Evolutionary conservation across 2,888 invertebrate species (phyloP), one percentile per base, ranked within the genome.

Genomic region (Hemistola chrysoprasaria): DNA sequence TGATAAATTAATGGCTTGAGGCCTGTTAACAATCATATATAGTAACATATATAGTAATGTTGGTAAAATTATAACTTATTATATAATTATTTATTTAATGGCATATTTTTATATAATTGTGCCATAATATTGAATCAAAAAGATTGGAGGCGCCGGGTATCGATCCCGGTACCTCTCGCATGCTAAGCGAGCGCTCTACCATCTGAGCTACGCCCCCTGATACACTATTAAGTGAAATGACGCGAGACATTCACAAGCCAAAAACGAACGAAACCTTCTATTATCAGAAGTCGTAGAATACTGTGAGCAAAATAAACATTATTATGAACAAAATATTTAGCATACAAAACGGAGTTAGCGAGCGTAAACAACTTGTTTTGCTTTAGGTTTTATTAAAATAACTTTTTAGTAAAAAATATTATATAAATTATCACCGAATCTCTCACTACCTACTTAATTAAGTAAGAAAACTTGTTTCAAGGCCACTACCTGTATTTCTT

Each of bases 161-260:
- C 88, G 88, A 88, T 88, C 84, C 87, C 86, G 85, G 87, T 88
- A 88, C 87, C 82, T 88, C 87, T 87, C 85, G 75, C 87, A 87
- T 88, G 85, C 86, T 87, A 88, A 89, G 87, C 87, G 88, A 88
- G 87, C 88, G 86, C 87, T 88, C 88, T 89, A 88, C 89, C 87
- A 87, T 88, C 88, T 87, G 88, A 88, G 87, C 88, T 88, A 89
- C 88, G 86, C 86, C 86, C 85, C 84, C 86, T n/a, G n/a, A n/a
- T n/a, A n/a, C n/a, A n/a, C n/a, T n/a, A n/a, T n/a, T n/a, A n/a
- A n/a, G n/a, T n/a, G n/a, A n/a, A n/a, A n/a, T n/a, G n/a, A n/a
- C n/a, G n/a, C n/a, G n/a, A n/a, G n/a, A n/a, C n/a, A n/a, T n/a
- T n/a, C n/a, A n/a, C n/a, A n/a, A n/a, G n/a, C n/a, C n/a, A n/a